Conservation (phyloP, 2,888 invertebrate genomes). For the Oxyteleia sp. region DNA sequence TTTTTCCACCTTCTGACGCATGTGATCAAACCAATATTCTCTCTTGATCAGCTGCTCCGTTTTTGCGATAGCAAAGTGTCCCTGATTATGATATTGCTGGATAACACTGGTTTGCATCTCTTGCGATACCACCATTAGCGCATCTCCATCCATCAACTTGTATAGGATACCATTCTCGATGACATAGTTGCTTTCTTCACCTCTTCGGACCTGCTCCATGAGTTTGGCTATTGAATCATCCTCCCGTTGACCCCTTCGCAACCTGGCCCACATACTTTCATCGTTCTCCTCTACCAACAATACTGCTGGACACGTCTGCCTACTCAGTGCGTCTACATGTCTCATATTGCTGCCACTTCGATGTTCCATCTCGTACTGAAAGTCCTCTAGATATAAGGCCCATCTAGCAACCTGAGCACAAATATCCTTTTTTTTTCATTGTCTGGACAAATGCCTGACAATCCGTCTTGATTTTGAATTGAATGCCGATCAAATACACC, state of each 20-base stretch:
- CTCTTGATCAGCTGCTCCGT: slow-evolving; percentile 53
- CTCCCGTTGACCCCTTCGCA: neutral
- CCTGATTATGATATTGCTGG: slow-evolving; percentile 41
- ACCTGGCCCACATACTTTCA: neutral
- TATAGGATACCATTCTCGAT: slow-evolving; percentile 10
- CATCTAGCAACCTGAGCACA: slow-evolving; percentile 12
- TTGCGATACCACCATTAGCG: neutral
- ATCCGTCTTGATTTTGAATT: slow-evolving; percentile 11
- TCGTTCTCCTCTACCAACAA: neutral
- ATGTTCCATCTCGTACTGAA: slow-evolving; percentile 6
- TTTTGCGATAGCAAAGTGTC: slow-evolving; percentile 61
- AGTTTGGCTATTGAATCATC: neutral
- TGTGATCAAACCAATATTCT: slow-evolving; percentile 54
- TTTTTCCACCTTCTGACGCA: slow-evolving; percentile 18
- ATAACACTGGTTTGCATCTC: slow-evolving; percentile 14
- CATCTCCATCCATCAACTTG: neutral
- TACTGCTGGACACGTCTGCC: neutral
- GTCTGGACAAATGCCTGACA: slow-evolving; percentile 10
- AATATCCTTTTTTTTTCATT: slow-evolving; percentile 20
- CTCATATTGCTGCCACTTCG: slow-evolving; percentile 9
- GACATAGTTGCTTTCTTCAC: neutral
- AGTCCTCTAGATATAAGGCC: slow-evolving; percentile 10
- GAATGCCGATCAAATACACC: slow-evolving; percentile 4
- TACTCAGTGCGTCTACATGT: slow-evolving; percentile 1
- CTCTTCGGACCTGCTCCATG: neutral